Evolutionary conservation across 2,888 invertebrate species (phyloP).

Genomic region (Stenodema calcarata): DNA sequence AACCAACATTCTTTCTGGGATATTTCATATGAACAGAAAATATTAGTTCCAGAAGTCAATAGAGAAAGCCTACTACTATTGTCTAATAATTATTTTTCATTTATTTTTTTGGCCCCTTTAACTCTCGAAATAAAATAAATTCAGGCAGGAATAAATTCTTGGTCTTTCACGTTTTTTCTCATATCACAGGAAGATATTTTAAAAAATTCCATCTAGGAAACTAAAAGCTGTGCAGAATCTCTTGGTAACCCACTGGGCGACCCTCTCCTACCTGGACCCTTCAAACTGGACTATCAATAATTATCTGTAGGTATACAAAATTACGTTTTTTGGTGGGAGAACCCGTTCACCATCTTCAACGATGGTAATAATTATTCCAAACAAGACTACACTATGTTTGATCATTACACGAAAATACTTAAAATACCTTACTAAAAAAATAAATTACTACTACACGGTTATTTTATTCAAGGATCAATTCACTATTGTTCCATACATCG

Average conservation of each 20-base stretch:
- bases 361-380: not conserved
- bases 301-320: not conserved
- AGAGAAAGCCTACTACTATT: too few species aligned
- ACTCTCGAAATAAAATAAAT: not conserved
- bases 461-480: not conserved
- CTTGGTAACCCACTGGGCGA: slow-evolving; percentile 38
- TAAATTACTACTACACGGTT: slow-evolving; percentile 8
- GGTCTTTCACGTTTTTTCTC: not conserved
- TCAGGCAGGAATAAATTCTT: not conserved
- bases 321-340: not conserved
- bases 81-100: too few species aligned
- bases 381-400: slow-evolving; percentile 8
- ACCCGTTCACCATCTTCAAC: not conserved
- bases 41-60: not conserved
- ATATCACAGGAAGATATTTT: slow-evolving; percentile 32
- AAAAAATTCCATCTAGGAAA: not conserved
- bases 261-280: not conserved
- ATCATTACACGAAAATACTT: slow-evolving; percentile 6
- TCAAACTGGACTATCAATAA: not conserved
- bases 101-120: not conserved
- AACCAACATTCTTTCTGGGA: not conserved
- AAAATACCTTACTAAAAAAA: not conserved
- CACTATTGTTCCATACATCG: not conserved
- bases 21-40: not conserved
- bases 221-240: not conserved